Evolutionary conservation across 2,113 vertebrate genomes (phyloP).

Genomic region (Neodontobutis hainanensis): DNA sequence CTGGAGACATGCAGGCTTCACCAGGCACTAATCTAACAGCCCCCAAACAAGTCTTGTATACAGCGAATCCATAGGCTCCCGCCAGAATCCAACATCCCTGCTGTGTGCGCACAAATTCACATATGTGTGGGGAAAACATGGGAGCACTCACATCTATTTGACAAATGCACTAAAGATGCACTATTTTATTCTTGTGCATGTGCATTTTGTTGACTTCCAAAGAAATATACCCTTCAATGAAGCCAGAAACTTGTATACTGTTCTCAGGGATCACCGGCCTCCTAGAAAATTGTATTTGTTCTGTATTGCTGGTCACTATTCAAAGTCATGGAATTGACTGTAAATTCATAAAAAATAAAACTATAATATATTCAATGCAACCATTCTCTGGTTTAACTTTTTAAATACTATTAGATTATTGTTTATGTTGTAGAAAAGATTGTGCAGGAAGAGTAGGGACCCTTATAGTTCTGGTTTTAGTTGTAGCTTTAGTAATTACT

Average conservation of each 20-base stretch:
- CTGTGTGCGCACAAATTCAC: constrained; percentile 34
- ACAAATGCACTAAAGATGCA: constrained; percentile 22
- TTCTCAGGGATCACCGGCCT: not conserved
- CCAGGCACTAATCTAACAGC: constrained; percentile 86
- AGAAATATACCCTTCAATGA: not conserved
- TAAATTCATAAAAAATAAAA: too few relatives aligned
- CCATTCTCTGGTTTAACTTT: too few relatives aligned
- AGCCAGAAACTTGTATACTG: not conserved
- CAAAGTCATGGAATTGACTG: too few relatives aligned
- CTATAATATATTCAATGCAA: too few relatives aligned
- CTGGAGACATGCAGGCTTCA: constrained; percentile 85
- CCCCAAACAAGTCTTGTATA: constrained; percentile 82
- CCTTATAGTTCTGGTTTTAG: too few relatives aligned
- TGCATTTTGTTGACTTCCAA: constrained; percentile 1
- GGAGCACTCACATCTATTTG: not conserved
- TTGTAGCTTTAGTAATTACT: too few relatives aligned
- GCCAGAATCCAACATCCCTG: constrained; percentile 44
- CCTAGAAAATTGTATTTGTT: not conserved
- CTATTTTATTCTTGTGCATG: constrained; percentile 15
- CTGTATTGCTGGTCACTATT: too few relatives aligned
- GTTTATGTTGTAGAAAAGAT: too few relatives aligned
- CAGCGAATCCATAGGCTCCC: constrained; percentile 88
- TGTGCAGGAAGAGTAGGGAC: too few relatives aligned
- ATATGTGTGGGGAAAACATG: constrained; percentile 36
- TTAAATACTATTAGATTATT: too few relatives aligned